These are phyloP conservation scores for Venturia canescens DNA, from an alignment of 1,140 invertebrate species.

Conservation along the genomic window DNA sequence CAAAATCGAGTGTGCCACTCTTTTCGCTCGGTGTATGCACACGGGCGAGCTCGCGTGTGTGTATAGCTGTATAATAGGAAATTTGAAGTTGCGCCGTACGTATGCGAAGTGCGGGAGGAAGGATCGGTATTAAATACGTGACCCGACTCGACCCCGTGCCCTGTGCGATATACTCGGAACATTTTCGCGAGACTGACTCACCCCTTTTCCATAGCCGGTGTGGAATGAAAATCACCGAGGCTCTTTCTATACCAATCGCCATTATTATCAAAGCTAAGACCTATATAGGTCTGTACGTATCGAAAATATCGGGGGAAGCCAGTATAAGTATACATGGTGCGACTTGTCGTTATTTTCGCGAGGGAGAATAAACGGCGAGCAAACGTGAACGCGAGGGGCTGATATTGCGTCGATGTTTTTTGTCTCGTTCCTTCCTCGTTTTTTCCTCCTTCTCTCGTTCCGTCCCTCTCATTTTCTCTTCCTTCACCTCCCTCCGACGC, in stretches of 20 bases:
- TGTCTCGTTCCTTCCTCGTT: background rate
- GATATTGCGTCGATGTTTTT: constrained; percentile 8
- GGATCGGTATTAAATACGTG: constrained; percentile 60
- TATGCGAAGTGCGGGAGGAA: constrained; percentile 29
- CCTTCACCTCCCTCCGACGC: background rate
- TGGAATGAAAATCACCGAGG: background rate
- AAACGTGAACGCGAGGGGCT: background rate
- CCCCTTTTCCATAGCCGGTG: background rate
- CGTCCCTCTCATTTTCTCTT: background rate
- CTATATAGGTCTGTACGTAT: background rate
- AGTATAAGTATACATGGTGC: background rate
- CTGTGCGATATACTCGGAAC: constrained; percentile 45
- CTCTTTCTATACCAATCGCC: background rate
- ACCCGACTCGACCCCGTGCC: constrained; percentile 51
- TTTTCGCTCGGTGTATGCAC: background rate
- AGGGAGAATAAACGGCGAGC: background rate
- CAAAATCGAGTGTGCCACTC: constrained; percentile 44
- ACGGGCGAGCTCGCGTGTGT: too few relatives aligned
- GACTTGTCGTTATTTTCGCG: constrained; percentile 13
- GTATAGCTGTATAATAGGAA: background rate
- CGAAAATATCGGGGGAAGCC: background rate
- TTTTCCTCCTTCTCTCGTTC: background rate
- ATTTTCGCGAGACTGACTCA: constrained; percentile 42
- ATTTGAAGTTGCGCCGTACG: background rate
- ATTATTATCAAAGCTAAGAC: constrained; percentile 44